phyloP scores from a whole-genome alignment of 2,113 vertebrate genomes.

The Hoplias malabaricus region DNA sequence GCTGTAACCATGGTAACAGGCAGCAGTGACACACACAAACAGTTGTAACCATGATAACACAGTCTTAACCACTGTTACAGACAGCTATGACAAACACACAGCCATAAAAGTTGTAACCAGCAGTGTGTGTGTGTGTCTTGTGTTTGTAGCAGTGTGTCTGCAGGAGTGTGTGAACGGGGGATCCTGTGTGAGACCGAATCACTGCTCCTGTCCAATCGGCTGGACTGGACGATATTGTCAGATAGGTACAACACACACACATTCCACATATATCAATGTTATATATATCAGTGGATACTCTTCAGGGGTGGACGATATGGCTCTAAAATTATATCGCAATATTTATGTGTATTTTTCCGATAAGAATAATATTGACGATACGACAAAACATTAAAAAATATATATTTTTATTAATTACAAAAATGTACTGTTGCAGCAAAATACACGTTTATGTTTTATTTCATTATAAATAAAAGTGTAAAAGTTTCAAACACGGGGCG shows the following conservation, averaged over 20 bases:
- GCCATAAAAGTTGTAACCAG: too few species aligned
- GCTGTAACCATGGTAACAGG: conserved; percentile 82
- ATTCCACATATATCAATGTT: not conserved
- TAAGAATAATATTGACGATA: too few species aligned
- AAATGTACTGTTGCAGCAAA: too few species aligned
- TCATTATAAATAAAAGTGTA: too few species aligned
- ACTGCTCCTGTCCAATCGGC: conserved; percentile 76
- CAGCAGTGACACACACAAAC: not conserved
- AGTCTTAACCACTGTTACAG: conserved; percentile 81
- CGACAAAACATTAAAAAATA: too few species aligned
- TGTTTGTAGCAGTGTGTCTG: conserved; percentile 76
- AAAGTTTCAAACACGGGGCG: too few species aligned
- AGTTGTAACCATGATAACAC: not conserved
- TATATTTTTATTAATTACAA: too few species aligned
- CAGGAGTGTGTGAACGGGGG: conserved; percentile 82
- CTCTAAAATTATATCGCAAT: too few species aligned
- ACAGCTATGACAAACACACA: not conserved
- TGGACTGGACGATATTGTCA: conserved; percentile 84
- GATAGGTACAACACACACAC: conserved; percentile 72
- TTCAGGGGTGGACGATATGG: too few species aligned
- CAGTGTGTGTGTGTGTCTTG: not conserved
- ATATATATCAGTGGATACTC: too few species aligned
- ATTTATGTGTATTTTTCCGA: too few species aligned
- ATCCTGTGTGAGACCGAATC: conserved; percentile 75
- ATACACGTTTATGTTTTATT: too few species aligned